Evolutionary conservation across 2,888 invertebrate species (phyloP).

Genomic region (Muscina levida): DNA sequence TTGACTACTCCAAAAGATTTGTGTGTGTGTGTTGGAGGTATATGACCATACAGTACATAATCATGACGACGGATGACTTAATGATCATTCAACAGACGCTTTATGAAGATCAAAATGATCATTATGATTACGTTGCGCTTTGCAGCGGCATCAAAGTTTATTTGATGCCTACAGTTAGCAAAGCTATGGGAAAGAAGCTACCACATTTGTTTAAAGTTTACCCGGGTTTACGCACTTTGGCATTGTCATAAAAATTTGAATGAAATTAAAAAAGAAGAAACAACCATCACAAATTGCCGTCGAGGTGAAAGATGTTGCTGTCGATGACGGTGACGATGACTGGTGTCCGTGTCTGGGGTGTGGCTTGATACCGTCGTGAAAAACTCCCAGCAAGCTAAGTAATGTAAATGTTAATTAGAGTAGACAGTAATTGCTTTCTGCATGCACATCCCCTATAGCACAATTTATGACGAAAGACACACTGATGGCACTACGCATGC

Average conservation of each 20-base stretch:
- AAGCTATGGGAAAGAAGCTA: not conserved
- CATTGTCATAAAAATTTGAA: not conserved
- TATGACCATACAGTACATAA: slow-evolving; percentile 24
- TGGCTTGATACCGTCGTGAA: no score
- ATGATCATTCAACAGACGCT: not conserved
- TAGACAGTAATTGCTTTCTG: no score
- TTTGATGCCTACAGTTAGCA: no score
- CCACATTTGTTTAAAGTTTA: no score
- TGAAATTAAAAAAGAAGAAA: not conserved
- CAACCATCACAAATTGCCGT: not conserved
- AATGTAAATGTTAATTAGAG: not conserved
- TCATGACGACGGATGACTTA: not conserved
- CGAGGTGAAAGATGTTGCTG: slow-evolving; percentile 9
- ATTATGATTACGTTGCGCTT: not conserved
- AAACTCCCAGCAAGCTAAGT: slow-evolving; percentile 27
- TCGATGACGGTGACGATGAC: slow-evolving; percentile 33
- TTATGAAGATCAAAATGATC: not conserved
- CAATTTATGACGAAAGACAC: no score
- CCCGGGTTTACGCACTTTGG: not conserved
- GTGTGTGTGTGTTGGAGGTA: not conserved
- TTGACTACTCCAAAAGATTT: slow-evolving; percentile 30
- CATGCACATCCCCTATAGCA: no score
- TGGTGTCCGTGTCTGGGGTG: not conserved
- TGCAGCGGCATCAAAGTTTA: not conserved
- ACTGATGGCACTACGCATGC: no score